Evolutionary conservation across 2,797 vertebrate genomes (phyloP).

Genomic region (Sebastes dallii): DNA sequence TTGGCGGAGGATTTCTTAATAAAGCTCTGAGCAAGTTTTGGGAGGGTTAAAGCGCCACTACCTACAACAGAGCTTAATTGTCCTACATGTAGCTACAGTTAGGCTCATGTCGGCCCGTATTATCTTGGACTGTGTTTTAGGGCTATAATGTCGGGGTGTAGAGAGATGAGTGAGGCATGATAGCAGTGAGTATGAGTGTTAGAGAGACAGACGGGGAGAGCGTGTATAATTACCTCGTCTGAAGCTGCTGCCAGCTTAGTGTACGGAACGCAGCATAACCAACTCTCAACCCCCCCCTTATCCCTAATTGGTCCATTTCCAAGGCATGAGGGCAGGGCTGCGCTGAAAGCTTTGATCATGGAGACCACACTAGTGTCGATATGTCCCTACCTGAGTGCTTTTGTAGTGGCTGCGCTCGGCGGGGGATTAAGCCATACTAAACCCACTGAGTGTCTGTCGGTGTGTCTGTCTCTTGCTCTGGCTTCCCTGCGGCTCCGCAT

Average conservation of each 20-base stretch:
- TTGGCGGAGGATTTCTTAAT: constrained; percentile 9
- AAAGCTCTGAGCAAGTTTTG: not conserved
- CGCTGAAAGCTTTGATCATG: constrained; percentile 76
- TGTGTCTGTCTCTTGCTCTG: constrained; percentile 33
- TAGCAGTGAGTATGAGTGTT: constrained; percentile 58
- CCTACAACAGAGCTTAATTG: constrained; percentile 40
- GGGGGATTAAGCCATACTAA: constrained; percentile 63
- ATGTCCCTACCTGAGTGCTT: constrained; percentile 74
- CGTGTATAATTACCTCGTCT: constrained; percentile 79
- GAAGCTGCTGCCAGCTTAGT: constrained; percentile 68
- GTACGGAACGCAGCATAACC: constrained; percentile 52
- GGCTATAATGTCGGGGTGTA: constrained; percentile 69
- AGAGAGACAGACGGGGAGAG: constrained; percentile 63
- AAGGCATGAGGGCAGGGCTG: constrained; percentile 72
- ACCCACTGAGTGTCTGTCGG: constrained; percentile 56
- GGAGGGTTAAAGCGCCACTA: constrained; percentile 2
- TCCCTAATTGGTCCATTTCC: constrained; percentile 77
- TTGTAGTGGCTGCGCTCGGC: constrained; percentile 71
- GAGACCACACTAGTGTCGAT: constrained; percentile 72
- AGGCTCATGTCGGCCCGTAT: constrained; percentile 56
- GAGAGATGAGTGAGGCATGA: constrained; percentile 73
- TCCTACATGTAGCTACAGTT: constrained; percentile 62
- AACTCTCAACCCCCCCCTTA: constrained; percentile 42
- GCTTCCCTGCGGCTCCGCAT: constrained; percentile 70
- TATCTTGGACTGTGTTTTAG: constrained; percentile 64